These are phyloP conservation scores for Solen grandis DNA, from an alignment of 1,140 invertebrate species.

Conservation along the genomic window DNA sequence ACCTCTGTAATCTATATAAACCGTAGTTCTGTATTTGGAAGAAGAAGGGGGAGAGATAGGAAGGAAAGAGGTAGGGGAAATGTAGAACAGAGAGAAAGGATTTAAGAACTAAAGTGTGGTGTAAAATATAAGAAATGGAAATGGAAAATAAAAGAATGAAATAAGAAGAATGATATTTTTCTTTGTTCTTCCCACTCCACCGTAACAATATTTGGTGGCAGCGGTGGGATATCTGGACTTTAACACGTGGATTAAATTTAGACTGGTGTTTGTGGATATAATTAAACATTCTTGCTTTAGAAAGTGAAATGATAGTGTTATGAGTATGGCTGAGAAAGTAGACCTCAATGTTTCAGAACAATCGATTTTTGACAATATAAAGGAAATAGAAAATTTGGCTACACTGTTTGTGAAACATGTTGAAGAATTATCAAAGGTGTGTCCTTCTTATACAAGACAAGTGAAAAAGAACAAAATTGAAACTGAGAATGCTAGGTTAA, in stretches of 20 bases:
- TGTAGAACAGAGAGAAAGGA: too few species aligned
- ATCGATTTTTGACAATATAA: not conserved
- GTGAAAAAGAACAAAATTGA: not conserved
- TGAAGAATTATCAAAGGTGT: not conserved
- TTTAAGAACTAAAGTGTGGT: too few species aligned
- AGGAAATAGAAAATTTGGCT: not conserved
- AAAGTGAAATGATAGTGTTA: too few species aligned
- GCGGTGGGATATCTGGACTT: slow-evolving; percentile 5
- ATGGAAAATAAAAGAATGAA: too few species aligned
- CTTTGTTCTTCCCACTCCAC: too few species aligned
- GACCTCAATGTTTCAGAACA: not conserved
- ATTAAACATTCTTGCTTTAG: not conserved
- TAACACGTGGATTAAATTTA: slow-evolving; percentile 1
- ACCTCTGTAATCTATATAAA: too few species aligned
- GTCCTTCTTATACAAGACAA: not conserved
- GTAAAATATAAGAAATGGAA: too few species aligned
- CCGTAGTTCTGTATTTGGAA: too few species aligned
- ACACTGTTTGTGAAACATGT: not conserved
- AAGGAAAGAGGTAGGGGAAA: too few species aligned
- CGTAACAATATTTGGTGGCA: not conserved
- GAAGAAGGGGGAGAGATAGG: too few species aligned
- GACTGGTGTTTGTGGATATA: slow-evolving; percentile 2
- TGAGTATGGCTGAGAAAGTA: too few species aligned
- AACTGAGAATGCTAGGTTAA: not conserved
- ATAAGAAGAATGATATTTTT: too few species aligned